Base-by-base conservation (phyloP, 2,113 vertebrate genomes). In the Rhabdornis inornatus region DNA sequence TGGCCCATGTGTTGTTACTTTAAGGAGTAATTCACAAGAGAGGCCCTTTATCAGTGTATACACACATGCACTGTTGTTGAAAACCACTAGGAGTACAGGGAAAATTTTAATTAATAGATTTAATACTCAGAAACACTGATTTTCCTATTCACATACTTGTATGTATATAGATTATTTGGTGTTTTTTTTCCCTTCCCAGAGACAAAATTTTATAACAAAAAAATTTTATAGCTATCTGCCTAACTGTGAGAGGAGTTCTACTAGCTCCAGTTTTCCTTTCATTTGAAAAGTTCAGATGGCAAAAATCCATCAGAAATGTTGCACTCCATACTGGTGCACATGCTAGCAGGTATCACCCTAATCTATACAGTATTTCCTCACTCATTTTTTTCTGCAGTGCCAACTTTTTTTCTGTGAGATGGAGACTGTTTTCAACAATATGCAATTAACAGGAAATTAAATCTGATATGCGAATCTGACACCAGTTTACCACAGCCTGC, bases 311-410 rank as follows among this genome's bases (percentile, higher is more conserved):
- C 37, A 85, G 45, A 65, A 64, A 61, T 37, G 50, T 69, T 92
- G 25, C 17, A 57, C 23, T 86, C 35, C 10, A 24, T 63, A 22
- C 69, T 74, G 77, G 63, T 64, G 25, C 19, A 79, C 77, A 78
- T 61, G 27, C 55, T 92, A 83, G 77, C 65, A 96, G 83, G 31
- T 95, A 85, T 83, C 39, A 68, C 15, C 40, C n/a, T 91, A 95
- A 97, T 97, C 96, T 94, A 97, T 94, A 85, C 91, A 80, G 95
- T 0, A 9, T 96, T 94, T 96, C 49, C 64, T 97, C 90, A 75
- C 40, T 53, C 3, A 4, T 11, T 37, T 83, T 83, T 75, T 79
- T 65, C 68, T 80, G 52, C 89, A 88, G 42, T 40, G 68, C 17
- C 77, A 72, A 23, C 70, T 44, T 87, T 56, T 68, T 61, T 94